phyloP scores from a whole-genome alignment of 2,113 vertebrate species.

The Bothrops jararaca region DNA sequence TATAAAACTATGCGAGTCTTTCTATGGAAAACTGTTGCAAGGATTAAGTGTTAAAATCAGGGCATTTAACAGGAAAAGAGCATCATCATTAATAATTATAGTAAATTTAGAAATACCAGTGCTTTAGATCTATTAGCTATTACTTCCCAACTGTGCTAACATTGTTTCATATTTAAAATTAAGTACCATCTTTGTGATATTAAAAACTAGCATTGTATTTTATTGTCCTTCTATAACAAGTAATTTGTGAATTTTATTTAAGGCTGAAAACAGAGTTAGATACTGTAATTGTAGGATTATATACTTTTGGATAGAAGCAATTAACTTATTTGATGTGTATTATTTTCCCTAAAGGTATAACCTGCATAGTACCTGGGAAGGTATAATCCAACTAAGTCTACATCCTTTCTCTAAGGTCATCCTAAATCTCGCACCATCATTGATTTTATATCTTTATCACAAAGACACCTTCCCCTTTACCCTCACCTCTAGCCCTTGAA shows the following conservation, averaged over 20 bases:
- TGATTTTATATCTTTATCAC: background rate
- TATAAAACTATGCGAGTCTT: background rate
- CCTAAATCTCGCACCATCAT: background rate
- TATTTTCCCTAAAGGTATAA: background rate
- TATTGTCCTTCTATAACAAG: background rate
- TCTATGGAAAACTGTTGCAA: background rate
- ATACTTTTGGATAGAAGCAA: background rate
- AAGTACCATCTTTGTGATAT: background rate
- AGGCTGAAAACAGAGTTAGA: background rate
- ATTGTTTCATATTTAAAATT: background rate
- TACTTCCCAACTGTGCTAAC: background rate
- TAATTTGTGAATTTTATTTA: background rate
- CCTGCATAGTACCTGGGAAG: background rate
- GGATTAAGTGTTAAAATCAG: accelerated
- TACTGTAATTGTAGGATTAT: background rate
- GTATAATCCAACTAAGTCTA: background rate
- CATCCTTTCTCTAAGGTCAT: background rate
- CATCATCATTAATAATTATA: accelerated
- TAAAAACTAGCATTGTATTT: background rate
- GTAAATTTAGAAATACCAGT: background rate
- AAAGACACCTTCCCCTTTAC: background rate
- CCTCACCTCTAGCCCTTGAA: background rate
- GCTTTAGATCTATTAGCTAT: background rate
- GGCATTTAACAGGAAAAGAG: accelerated
- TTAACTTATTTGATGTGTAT: background rate